Base-by-base conservation (phyloP, 2,888 invertebrate genomes). In the Argyresthia albistria region DNA sequence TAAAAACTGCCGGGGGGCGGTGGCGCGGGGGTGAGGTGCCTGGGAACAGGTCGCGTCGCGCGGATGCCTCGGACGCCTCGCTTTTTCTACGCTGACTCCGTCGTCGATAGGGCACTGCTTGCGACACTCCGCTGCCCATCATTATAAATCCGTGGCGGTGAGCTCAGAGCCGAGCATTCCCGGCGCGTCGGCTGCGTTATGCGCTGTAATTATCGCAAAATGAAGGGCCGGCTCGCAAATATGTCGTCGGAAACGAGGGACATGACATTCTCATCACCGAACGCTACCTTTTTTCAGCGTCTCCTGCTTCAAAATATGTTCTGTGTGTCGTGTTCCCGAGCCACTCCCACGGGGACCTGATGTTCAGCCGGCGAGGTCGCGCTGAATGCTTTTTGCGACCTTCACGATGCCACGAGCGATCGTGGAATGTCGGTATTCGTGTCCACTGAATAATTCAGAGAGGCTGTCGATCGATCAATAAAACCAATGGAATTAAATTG, bases 241-340 rank as follows among this genome's bases (percentile, higher is more conserved):
- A 87, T 86, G 84, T 84, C 87, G 84, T 84, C 71, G 83, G 74
- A 76, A 82, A 80, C 83, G 77, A 75, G 64, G 72, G 81, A 86
- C 87, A 87, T 86, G 86, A 86, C 86, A 83, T 87, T 86, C 86
- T 86, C 86, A 86, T 86, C 87, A 86, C 86, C 81, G 71, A 84
- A 78, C 73, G 78, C 64, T 74, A 59, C 56, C 64, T 74, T 84
- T 84, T 86, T 83, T 76, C 69, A 69, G 56, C 63, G 65, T 69
- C 70, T 69, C 67, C 64, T 62, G 64, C 65, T 64, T 61, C 73
- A 36, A 61, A 73, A 74, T 73, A 73, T 69, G 73, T 69, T 65
- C 69, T 62, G 64, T 58, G 60, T 42, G 12, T 36, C 12, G 25
- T 46, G 45, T 43, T 36, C 35, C 62, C 61, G 70, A 68, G 64